Percentiles rank a stretch among this genome's conserved stretches.
Evolutionary conservation across 2,888 invertebrate genomes (phyloP).

Genomic region (Cryptops parisi): DNA sequence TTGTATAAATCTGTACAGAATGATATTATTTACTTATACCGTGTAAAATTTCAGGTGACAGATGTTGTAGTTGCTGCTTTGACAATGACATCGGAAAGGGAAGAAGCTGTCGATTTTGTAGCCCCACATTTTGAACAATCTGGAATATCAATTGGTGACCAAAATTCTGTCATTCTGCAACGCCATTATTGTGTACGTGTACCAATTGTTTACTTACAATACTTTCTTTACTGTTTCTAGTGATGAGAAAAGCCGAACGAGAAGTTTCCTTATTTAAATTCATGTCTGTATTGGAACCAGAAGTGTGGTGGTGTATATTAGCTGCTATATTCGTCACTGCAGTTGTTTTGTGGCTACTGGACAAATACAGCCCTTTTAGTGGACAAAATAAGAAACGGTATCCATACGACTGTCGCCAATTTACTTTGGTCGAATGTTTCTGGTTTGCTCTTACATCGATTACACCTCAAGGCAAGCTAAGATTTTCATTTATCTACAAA

Average conservation of each 20-base stretch:
- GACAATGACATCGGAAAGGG: conserved; percentile 79
- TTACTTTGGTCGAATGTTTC: conserved; percentile 77
- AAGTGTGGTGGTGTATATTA: conserved; percentile 75
- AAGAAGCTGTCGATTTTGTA: conserved; percentile 78
- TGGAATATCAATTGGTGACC: conserved; percentile 81
- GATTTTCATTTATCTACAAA: too few relatives aligned
- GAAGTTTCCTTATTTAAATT: conserved; percentile 80
- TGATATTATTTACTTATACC: too few relatives aligned
- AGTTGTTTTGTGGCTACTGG: conserved; percentile 74
- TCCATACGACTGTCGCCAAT: conserved; percentile 63
- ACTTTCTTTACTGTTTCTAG: conserved; percentile 35
- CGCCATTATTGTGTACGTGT: too few relatives aligned
- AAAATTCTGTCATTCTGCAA: too few relatives aligned
- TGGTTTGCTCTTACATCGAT: conserved; percentile 90
- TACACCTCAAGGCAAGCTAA: conserved; percentile 59
- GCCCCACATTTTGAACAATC: conserved; percentile 84
- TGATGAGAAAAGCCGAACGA: conserved; percentile 64
- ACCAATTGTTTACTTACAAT: too few relatives aligned
- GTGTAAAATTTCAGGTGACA: conserved; percentile 64
- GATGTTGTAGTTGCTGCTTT: conserved; percentile 68
- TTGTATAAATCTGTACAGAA: too few relatives aligned
- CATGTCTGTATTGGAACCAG: conserved; percentile 74
- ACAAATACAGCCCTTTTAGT: conserved; percentile 79
- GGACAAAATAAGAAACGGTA: conserved; percentile 64
- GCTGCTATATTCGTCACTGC: conserved; percentile 68